phyloP scores from a whole-genome alignment of 2,797 vertebrate genomes.

The Dermochelys coriacea region DNA sequence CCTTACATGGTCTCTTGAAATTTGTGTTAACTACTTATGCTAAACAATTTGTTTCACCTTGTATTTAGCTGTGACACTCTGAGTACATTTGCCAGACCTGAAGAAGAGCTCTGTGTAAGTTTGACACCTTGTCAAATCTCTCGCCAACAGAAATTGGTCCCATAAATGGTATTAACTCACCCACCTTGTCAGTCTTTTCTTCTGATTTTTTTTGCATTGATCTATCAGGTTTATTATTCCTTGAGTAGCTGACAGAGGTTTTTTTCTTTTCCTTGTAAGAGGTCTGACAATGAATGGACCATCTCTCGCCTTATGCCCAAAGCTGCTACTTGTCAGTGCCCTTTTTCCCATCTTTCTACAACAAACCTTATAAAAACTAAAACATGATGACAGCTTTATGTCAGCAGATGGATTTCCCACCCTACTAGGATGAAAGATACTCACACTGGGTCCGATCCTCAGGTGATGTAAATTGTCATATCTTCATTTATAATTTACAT shows the following conservation, averaged over 20 bases:
- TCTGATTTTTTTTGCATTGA: constrained; percentile 74
- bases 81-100: not conserved
- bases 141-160: not conserved
- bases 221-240: constrained; percentile 62
- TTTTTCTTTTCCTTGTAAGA: constrained; percentile 8
- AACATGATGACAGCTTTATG: constrained; percentile 3
- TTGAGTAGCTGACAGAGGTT: constrained; percentile 58
- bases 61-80: not conserved
- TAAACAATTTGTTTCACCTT: not conserved
- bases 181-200: not conserved
- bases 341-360: constrained; percentile 5
- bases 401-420: not conserved
- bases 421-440: not conserved
- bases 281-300: constrained; percentile 33
- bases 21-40: not conserved
- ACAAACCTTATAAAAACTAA: not conserved
- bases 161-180: not conserved
- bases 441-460: not conserved
- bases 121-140: not conserved
- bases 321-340: not conserved
- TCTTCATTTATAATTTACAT: constrained; percentile 17
- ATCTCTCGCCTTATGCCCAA: constrained; percentile 42
- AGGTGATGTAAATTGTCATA: constrained; percentile 16
- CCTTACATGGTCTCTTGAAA: not conserved
- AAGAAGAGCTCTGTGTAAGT: not conserved